Conservation (phyloP, 1,140 invertebrate species). For the Apis dorsata region DNA sequence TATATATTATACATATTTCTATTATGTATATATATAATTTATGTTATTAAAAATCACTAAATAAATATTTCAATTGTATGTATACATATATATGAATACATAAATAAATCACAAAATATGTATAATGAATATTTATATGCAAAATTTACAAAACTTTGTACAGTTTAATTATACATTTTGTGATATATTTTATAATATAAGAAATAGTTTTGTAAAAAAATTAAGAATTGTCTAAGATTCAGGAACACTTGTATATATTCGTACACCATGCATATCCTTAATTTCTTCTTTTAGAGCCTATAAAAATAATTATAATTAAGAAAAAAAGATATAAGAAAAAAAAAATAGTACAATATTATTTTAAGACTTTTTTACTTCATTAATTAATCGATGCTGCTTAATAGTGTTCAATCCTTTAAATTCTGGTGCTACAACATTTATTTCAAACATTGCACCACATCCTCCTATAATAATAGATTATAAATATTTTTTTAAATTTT, state of each 20-base stretch:
- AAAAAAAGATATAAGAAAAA: conserved; percentile 6
- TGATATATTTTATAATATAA: not conserved
- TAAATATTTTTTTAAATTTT: not conserved
- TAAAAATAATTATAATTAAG: conserved; percentile 67
- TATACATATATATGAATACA: not conserved
- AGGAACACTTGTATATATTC: conserved; percentile 85
- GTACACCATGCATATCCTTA: conserved; percentile 90
- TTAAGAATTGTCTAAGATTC: conserved; percentile 50
- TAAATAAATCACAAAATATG: not conserved
- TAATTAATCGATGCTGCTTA: conserved; percentile 91
- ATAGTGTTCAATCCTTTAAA: conserved; percentile 88
- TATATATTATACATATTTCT: not conserved
- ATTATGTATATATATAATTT: not conserved
- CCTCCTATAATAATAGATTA: conserved; percentile 82
- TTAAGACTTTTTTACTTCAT: conserved; percentile 80
- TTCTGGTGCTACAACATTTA: conserved; percentile 87
- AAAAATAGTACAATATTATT: not conserved
- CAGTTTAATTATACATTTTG: not conserved
- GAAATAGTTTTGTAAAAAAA: conserved; percentile 2
- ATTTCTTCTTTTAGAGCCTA: conserved; percentile 89
- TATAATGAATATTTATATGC: conserved; percentile 7
- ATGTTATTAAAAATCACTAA: not conserved
- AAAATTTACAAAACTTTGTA: conserved; percentile 42
- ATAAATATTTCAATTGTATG: not conserved
- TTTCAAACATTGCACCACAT: conserved; percentile 94